These are phyloP conservation scores for Cyclina sinensis DNA, from an alignment of 1,140 invertebrate species.

Conservation along the genomic window DNA sequence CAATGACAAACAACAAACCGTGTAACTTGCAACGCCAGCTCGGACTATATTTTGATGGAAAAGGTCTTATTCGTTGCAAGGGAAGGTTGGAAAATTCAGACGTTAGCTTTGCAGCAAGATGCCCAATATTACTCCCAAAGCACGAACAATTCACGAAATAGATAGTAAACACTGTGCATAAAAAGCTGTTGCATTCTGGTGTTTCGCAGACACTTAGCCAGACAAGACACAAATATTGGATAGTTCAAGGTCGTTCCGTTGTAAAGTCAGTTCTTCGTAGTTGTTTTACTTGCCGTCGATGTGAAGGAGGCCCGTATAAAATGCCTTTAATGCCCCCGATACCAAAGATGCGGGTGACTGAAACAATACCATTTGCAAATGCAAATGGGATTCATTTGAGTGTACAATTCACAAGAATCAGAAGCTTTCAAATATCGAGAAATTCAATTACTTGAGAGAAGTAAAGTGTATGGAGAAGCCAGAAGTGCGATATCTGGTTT, in stretches of 20 bases:
- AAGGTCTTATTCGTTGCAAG: background rate
- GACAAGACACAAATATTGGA: constrained; percentile 21
- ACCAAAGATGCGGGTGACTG: background rate
- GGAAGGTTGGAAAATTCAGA: constrained; percentile 13
- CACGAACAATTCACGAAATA: background rate
- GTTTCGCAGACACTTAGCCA: constrained; percentile 25
- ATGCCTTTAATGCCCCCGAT: constrained; percentile 14
- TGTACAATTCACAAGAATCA: no score
- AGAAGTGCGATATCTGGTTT: no score
- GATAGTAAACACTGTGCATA: constrained; percentile 3
- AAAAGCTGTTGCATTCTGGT: constrained; percentile 5
- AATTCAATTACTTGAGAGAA: no score
- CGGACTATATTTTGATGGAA: constrained; percentile 14
- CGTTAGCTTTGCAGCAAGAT: background rate
- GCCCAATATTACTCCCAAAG: constrained; percentile 25
- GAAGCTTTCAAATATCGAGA: no score
- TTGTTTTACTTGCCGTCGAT: constrained; percentile 1
- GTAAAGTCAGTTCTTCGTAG: constrained; percentile 10
- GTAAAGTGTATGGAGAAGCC: no score
- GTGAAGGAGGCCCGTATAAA: constrained; percentile 24
- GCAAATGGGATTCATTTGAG: no score
- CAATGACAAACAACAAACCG: background rate
- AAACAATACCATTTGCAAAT: background rate
- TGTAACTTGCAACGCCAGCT: constrained; percentile 24
- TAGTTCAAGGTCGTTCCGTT: background rate